Base-by-base conservation (phyloP, 2,888 invertebrate species). In the Thysanoteuthis rhombus region DNA sequence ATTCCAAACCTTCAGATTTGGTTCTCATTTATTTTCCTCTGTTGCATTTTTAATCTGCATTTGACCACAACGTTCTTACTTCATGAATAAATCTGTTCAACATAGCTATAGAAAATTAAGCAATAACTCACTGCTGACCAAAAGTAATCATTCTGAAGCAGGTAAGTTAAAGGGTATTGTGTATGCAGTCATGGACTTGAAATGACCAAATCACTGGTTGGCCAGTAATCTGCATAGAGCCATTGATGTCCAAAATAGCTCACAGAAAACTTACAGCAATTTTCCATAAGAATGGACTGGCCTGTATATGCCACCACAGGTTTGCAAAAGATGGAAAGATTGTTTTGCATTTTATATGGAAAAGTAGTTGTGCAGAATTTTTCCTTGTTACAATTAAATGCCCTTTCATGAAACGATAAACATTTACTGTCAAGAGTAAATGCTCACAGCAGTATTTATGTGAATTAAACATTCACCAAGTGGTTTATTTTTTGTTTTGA, bases 101-200 rank as follows among this genome's bases (percentile, higher is more conserved):
- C 16, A 75, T 75, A n/a, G n/a, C n/a, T n/a, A 75, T 75, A n/a
- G 8, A 75, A n/a, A 75, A 75, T 75, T 75, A n/a, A 75, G 16
- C 75, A 75, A 75, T 75, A 75, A 75, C n/a, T 75, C n/a, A 75
- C 75, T 75, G 75, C 75, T 75, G 75, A 75, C 75, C 75, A n/a
- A 52, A 52, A 28, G 52, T 52, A 22, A 75, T 75, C n/a, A n/a
- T 75, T n/a, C n/a, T 75, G n/a, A 75, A 75, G n/a, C 75, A 75
- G 75, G 8, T n/a, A 75, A 75, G 75, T 75, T 75, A 75, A 75
- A 75, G 75, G 16, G 75, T 52, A 75, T 75, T 75, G 75, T 75
- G 75, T 36, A n/a, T n/a, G 75, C 25, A n/a, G n/a, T 75, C 12
- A 75, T 75, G 75, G n/a, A 75, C n/a, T 75, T 75, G n/a, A 75